phyloP scores from a whole-genome alignment of 2,888 invertebrate genomes.

The Odontothrips loti region DNA sequence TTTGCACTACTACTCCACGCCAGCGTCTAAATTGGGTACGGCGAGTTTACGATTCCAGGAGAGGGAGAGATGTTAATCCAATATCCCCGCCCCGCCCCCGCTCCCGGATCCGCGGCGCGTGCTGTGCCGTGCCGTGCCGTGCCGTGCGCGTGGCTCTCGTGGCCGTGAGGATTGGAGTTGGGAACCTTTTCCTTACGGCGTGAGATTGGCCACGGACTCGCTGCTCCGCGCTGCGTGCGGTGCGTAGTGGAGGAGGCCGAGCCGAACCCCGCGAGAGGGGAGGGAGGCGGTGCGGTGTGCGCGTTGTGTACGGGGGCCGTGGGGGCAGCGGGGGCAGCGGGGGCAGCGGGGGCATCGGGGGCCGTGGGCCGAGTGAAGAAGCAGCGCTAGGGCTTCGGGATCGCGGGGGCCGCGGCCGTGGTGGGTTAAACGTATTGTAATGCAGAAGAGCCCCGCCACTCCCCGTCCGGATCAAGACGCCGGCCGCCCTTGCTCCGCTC shows the following conservation, averaged over 20 bases:
- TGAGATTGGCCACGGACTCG: not conserved
- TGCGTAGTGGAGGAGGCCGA: too few species aligned
- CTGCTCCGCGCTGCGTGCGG: too few species aligned
- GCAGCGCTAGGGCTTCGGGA: not conserved
- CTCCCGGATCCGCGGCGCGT: too few species aligned
- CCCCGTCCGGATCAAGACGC: too few species aligned
- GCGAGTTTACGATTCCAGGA: not conserved
- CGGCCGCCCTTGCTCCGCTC: too few species aligned
- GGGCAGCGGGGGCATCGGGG: not conserved
- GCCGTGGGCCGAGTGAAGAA: not conserved
- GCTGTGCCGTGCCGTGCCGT: too few species aligned
- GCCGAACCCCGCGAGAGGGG: not conserved
- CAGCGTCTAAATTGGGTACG: not conserved
- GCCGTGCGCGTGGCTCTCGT: not conserved
- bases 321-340: not conserved
- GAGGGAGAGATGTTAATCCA: slow-evolving; percentile 13
- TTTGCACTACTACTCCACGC: not conserved
- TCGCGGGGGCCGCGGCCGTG: not conserved
- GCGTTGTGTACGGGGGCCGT: not conserved
- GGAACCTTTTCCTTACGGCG: not conserved
- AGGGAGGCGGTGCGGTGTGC: not conserved
- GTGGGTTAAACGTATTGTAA: not conserved
- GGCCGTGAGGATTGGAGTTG: not conserved
- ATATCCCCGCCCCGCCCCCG: not conserved
- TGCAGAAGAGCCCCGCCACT: not conserved